Evolutionary conservation across 1,140 invertebrate genomes (phyloP).

Genomic region (Drosophila aff.): DNA sequence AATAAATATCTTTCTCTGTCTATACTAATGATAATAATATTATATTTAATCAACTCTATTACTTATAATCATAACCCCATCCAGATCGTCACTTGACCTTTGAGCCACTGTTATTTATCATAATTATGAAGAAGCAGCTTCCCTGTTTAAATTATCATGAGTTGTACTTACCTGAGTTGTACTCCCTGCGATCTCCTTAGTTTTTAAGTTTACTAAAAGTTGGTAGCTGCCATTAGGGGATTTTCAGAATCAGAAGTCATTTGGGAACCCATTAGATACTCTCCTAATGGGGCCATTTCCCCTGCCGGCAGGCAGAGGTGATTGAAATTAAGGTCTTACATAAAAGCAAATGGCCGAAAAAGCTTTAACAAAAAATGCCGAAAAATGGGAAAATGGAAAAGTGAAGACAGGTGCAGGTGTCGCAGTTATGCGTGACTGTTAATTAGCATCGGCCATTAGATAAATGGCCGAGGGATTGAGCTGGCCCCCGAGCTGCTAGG

Average conservation of each 20-base stretch:
- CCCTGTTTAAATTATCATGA: constrained; percentile 3
- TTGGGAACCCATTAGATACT: constrained; percentile 4
- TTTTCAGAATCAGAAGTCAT: constrained; percentile 28
- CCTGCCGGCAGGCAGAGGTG: background rate
- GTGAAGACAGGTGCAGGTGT: constrained; percentile 34
- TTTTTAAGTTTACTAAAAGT: background rate
- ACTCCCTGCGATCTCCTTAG: background rate
- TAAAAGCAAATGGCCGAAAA: constrained; percentile 16
- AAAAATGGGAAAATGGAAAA: constrained; percentile 13
- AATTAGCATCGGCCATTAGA: constrained; percentile 47
- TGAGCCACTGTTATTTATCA: background rate
- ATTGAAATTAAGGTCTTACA: constrained; percentile 35
- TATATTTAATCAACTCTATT: background rate
- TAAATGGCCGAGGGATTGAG: constrained; percentile 36
- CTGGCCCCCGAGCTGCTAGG: background rate
- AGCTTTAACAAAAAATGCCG: background rate
- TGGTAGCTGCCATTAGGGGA: background rate
- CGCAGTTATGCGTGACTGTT: constrained; percentile 50
- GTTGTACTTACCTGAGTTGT: background rate
- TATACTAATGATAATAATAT: no score
- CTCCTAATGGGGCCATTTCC: constrained; percentile 15
- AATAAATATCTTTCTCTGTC: no score
- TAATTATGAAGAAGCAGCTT: constrained; percentile 1
- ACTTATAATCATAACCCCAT: background rate
- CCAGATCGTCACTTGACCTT: background rate